These are phyloP conservation scores for Lysandra coridon DNA, from an alignment of 2,888 invertebrate genomes.

Conservation along the genomic window DNA sequence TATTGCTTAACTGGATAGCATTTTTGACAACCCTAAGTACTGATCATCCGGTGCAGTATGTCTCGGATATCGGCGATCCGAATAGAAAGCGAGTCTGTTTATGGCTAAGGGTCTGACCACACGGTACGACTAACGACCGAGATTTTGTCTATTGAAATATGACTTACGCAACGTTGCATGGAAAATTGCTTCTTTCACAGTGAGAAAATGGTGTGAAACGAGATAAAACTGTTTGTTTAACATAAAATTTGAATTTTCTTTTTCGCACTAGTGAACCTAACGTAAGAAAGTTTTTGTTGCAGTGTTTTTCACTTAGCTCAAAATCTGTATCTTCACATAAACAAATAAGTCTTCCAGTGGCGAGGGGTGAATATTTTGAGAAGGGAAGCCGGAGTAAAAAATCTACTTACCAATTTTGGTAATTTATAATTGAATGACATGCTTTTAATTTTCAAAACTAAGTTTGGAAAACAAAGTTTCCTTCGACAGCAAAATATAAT, in stretches of 20 bases:
- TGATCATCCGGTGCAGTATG: constrained; percentile 38
- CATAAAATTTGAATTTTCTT: background rate
- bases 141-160: constrained; percentile 28
- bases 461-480: no score
- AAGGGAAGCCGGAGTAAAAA: no score
- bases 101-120: constrained; percentile 28
- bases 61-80: constrained; percentile 40
- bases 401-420: no score
- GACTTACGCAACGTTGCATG: background rate
- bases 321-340: background rate
- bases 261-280: no score
- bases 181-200: constrained; percentile 10
- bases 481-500: no score
- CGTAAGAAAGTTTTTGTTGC: background rate
- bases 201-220: background rate
- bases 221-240: background rate
- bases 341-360: no score
- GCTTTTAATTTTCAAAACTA: no score
- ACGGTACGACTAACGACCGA: constrained; percentile 11
- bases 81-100: constrained; percentile 54
- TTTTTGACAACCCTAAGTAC: constrained; percentile 36
- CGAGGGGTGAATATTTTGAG: no score
- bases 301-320: background rate
- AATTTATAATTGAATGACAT: no score
- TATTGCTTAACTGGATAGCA: background rate